phyloP scores from a whole-genome alignment of 2,113 vertebrate genomes.

The Tyrannus savana region DNA sequence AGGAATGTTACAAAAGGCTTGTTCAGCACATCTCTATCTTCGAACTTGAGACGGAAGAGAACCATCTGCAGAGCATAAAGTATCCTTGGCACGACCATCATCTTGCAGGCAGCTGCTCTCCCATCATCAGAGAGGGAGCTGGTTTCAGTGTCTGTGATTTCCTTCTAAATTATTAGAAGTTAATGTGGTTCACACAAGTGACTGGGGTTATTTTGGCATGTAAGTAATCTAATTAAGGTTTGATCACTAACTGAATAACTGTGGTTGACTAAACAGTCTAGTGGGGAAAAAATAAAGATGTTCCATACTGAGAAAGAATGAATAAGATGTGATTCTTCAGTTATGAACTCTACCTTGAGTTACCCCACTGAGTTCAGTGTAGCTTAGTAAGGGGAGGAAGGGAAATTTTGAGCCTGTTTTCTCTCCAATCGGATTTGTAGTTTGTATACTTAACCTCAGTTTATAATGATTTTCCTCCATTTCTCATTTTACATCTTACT shows the following conservation, averaged over 20 bases:
- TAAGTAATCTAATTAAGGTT: slow-evolving; percentile 33
- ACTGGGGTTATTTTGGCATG: not conserved
- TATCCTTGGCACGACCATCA: not conserved
- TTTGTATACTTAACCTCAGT: not conserved
- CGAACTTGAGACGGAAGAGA: slow-evolving; percentile 1
- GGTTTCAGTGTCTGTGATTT: slow-evolving; percentile 20
- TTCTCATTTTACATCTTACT: not conserved
- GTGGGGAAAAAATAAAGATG: not conserved
- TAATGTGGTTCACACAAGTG: not conserved
- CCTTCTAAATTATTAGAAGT: not conserved
- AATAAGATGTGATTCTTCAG: not conserved
- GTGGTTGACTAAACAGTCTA: not conserved
- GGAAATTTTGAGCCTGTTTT: not conserved
- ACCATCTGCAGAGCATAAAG: slow-evolving; percentile 54
- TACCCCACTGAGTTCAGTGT: not conserved
- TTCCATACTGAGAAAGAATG: not conserved
- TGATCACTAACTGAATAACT: slow-evolving; percentile 23
- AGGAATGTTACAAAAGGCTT: slow-evolving; percentile 39
- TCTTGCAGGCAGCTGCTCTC: slow-evolving; percentile 43
- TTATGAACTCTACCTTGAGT: not conserved
- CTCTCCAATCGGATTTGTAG: not conserved
- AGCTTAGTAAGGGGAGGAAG: not conserved
- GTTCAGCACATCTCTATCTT: slow-evolving; percentile 54
- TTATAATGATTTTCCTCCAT: not conserved
- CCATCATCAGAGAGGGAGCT: not conserved